Base-by-base conservation (phyloP, 2,797 vertebrate genomes). In the Phrynocephalus vlangalii region DNA sequence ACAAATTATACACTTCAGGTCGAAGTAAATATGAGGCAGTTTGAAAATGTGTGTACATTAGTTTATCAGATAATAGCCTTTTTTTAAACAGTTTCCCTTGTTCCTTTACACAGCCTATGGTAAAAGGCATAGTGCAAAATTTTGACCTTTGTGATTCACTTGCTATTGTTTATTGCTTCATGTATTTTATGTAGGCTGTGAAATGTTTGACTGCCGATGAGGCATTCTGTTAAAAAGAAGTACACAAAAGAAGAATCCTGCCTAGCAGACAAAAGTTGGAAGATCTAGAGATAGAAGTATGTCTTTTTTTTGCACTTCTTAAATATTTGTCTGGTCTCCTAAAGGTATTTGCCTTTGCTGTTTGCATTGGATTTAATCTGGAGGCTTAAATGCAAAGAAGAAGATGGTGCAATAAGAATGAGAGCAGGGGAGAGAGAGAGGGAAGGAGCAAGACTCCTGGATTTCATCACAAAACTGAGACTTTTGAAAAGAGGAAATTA, bases 291-390 rank as follows among this genome's bases (percentile, higher is more conserved):
- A 92, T 92, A 95, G 90, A 96, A 94, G 94, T 93, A 96, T 96
- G 95, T 96, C 95, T 96, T 95, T 96, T 95, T 96, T 86, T 87
- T 90, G 93, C 95, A 89, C 94, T 97, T 97, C 97, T 97, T 97
- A 98, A 98, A 97, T 98, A 97, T 98, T 98, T 98, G 97, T 97
- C 92, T 97, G 97, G 97, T 97, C 97, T 98, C 98, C 97, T 96
- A 95, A 95, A 95, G 90, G 85, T 98, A 96, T 98, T 98, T 98
- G 97, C 95, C 93, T 97, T 96, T 96, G 96, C 91, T 97, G 94
- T 98, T 98, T 98, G 95, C 96, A 96, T 93, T 96, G 95, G 95
- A 92, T 93, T 95, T 95, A 91, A 97, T 97, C 96, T 97, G 96
- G 94, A 95, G 95, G 95, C 96, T 93, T 95, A 92, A 91, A 93